Evolutionary conservation across 2,797 vertebrate species (phyloP).

Genomic region (Lophotriccus pileatus): DNA sequence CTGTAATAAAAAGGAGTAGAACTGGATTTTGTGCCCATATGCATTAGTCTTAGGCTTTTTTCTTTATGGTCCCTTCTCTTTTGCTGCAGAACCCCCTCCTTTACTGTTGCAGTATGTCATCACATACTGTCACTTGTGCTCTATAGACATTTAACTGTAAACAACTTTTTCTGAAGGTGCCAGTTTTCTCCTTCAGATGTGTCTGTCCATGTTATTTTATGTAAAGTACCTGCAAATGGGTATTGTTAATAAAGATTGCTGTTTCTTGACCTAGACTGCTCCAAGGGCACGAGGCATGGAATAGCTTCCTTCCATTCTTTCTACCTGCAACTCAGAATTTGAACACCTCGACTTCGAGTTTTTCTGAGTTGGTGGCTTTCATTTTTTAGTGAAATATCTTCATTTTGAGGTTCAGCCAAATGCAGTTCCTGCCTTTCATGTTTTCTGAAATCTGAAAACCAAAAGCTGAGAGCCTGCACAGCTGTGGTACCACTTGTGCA

Average conservation of each 20-base stretch:
- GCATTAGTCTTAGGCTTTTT: not conserved
- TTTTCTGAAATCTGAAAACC: not conserved
- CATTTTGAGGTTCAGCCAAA: not conserved
- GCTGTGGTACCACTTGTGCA: not conserved
- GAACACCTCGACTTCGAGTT: not conserved
- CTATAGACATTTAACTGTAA: not conserved
- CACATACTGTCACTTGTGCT: not conserved
- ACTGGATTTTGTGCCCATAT: not conserved
- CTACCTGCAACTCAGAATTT: not conserved
- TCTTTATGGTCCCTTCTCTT: not conserved
- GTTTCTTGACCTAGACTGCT: not conserved
- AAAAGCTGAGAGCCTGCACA: not conserved
- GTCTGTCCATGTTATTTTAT: not conserved
- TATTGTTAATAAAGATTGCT: not conserved
- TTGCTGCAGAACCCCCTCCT: not conserved
- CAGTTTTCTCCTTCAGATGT: not conserved
- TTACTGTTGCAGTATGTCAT: not conserved
- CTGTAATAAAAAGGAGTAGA: not conserved
- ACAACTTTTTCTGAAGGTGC: not conserved
- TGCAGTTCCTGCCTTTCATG: not conserved
- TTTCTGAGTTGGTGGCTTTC: not conserved
- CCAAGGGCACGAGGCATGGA: not conserved
- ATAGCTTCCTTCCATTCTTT: not conserved
- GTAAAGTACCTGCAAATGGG: not conserved
- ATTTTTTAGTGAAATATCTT: not conserved